Base-by-base conservation (phyloP, 2,113 vertebrate species). In the Eretmochelys imbricata region DNA sequence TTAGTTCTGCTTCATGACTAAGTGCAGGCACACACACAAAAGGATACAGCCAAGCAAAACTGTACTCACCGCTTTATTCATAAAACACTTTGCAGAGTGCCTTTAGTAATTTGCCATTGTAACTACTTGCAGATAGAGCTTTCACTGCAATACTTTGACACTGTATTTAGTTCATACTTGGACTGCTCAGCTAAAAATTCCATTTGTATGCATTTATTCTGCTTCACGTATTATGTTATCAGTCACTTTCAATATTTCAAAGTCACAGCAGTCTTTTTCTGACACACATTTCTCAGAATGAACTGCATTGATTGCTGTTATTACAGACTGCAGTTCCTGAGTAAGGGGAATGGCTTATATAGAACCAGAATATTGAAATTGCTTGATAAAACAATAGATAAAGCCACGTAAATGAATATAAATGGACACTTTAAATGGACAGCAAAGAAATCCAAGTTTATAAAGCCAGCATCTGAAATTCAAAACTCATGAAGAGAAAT, bases 141-240 rank as follows among this genome's bases (percentile, higher is more conserved):
- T 97, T 97, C 93, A 89, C 87, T 76, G 88, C 93, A 48, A 20
- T 92, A 85, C 89, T 91, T 95, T 93, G 95, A 96, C 97, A 89
- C 94, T 87, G 94, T 96, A 85, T 98, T 98, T 98, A 95, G 98
- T 97, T 97, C 96, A 93, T 95, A 95, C 96, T 98, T 97, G 84
- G 94, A 97, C 93, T 97, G 95, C 96, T 98, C 96, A 97, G 98
- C 96, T 97, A 95, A 98, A 98, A 96, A 97, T 97, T 97, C 96
- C 97, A 98, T 98, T 98, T 98, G 96, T 97, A 97, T 98, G 98
- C 97, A 98, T 98, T 98, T 98, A 98, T 98, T 98, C 98, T 96
- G 96, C 96, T 98, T 97, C 94, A 88, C 96, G 96, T 96, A 95
- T 98, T 98, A 98, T 98, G 98, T 98, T 98, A 98, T 98, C 98